Conservation (phyloP, 2,888 invertebrate species). For the Opisthograptis luteolata region DNA sequence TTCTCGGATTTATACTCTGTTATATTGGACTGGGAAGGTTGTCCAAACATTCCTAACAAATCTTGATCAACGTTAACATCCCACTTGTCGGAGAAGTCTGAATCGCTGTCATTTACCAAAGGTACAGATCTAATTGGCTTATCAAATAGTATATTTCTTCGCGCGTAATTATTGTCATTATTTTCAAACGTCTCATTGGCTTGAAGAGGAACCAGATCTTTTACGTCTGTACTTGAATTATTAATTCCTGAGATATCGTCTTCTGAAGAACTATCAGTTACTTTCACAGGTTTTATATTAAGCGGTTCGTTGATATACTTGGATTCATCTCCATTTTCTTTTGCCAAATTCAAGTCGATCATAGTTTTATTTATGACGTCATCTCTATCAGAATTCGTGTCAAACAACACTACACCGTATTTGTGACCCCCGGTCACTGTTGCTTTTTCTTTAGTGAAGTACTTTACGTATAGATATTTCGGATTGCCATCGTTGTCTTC, state of each 20-base stretch:
- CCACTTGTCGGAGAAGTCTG: slow-evolving; percentile 49
- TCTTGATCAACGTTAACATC: slow-evolving; percentile 49
- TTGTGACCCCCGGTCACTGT: slow-evolving; percentile 68
- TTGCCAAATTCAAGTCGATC: slow-evolving; percentile 78
- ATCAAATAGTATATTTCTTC: slow-evolving; percentile 25
- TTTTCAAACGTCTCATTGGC: background rate
- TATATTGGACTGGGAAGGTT: slow-evolving; percentile 5
- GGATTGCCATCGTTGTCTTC: slow-evolving; percentile 60
- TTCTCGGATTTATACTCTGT: background rate
- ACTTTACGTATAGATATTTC: slow-evolving; percentile 72
- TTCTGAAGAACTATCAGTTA: slow-evolving; percentile 34
- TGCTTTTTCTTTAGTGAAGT: slow-evolving; percentile 64
- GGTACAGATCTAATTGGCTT: slow-evolving; percentile 59
- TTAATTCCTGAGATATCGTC: slow-evolving; percentile 15
- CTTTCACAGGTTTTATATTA: slow-evolving; percentile 32
- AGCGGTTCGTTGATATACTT: slow-evolving; percentile 51
- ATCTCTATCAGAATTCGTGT: slow-evolving; percentile 67
- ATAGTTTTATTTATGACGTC: slow-evolving; percentile 76
- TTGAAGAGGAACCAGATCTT: slow-evolving; percentile 9
- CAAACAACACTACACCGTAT: slow-evolving; percentile 78
- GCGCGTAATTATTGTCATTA: background rate
- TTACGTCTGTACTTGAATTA: background rate
- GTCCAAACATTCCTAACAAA: slow-evolving; percentile 29
- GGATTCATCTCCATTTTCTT: slow-evolving; percentile 53
- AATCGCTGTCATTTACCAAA: slow-evolving; percentile 49